Evolutionary conservation across 2,797 vertebrate genomes (phyloP).

Genomic region (Paratrypauchen microcephalus): DNA sequence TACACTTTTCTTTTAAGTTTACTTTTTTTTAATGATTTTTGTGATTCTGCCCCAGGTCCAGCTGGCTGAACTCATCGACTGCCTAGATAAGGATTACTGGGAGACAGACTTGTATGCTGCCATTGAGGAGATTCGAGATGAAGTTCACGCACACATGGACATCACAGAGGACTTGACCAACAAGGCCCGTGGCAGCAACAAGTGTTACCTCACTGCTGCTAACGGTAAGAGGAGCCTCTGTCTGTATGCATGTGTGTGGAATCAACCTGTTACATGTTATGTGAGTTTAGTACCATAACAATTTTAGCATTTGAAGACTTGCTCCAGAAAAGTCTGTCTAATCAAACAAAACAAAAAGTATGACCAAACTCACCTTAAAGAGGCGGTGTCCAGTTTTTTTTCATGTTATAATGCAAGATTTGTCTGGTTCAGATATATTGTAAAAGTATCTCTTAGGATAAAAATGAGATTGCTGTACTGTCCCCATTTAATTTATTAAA

Average conservation of each 20-base stretch:
- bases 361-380: not conserved
- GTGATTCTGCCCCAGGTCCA: slow-evolving; percentile 74
- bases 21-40: too few relatives aligned
- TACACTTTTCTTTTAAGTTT: not conserved
- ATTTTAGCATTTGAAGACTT: not conserved
- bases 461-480: too few relatives aligned
- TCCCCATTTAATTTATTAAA: too few relatives aligned
- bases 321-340: not conserved
- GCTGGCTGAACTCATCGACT: slow-evolving; percentile 88
- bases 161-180: slow-evolving; percentile 94
- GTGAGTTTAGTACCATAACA: not conserved
- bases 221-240: slow-evolving; percentile 78
- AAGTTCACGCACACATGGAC: slow-evolving; percentile 93
- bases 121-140: slow-evolving; percentile 90
- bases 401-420: not conserved
- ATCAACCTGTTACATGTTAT: not conserved
- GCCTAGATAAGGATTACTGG: slow-evolving; percentile 91
- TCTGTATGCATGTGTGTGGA: not conserved
- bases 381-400: not conserved
- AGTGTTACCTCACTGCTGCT: slow-evolving; percentile 89
- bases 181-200: slow-evolving; percentile 92
- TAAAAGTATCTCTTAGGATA: too few relatives aligned
- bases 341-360: not conserved
- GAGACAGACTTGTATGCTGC: slow-evolving; percentile 88
- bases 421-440: too few relatives aligned